Evolutionary conservation across 2,888 invertebrate genomes (phyloP).

Genomic region (Mycogona germanica): DNA sequence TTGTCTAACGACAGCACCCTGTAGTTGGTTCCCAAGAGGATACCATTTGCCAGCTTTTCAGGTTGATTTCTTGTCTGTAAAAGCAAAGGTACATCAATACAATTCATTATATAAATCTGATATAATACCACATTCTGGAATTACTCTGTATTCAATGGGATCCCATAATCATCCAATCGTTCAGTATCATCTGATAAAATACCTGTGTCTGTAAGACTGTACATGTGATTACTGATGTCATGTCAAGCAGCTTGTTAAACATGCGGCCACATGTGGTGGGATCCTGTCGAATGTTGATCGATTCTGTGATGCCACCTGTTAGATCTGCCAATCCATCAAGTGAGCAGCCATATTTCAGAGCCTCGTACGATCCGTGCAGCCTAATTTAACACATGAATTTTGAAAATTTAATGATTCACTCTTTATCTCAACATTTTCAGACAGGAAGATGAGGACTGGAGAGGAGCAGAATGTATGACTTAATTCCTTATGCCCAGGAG

Average conservation of each 20-base stretch:
- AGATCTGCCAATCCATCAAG: conserved; percentile 77
- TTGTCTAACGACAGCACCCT: conserved; percentile 58
- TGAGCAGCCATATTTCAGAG: conserved; percentile 79
- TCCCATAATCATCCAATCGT: no score
- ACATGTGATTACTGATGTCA: conserved; percentile 74
- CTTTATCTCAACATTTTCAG: no score
- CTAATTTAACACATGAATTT: conserved; percentile 36
- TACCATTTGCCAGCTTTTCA: conserved; percentile 52
- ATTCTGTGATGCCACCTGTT: conserved; percentile 79
- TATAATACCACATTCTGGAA: no score
- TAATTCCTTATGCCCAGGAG: no score
- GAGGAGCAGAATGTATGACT: no score
- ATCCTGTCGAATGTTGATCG: conserved; percentile 56
- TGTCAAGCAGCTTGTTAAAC: conserved; percentile 56
- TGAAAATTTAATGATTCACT: no score
- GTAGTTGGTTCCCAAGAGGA: conserved; percentile 68
- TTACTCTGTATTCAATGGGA: no score
- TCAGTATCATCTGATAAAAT: neutral
- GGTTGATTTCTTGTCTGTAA: conserved; percentile 22
- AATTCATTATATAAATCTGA: no score
- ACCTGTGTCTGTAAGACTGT: conserved; percentile 43
- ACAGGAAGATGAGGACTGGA: no score
- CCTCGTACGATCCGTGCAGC: conserved; percentile 85
- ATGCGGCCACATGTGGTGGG: conserved; percentile 53
- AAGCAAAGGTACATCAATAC: neutral